Conservation (phyloP, 2,113 vertebrate genomes). For the Meriones unguiculatus region DNA sequence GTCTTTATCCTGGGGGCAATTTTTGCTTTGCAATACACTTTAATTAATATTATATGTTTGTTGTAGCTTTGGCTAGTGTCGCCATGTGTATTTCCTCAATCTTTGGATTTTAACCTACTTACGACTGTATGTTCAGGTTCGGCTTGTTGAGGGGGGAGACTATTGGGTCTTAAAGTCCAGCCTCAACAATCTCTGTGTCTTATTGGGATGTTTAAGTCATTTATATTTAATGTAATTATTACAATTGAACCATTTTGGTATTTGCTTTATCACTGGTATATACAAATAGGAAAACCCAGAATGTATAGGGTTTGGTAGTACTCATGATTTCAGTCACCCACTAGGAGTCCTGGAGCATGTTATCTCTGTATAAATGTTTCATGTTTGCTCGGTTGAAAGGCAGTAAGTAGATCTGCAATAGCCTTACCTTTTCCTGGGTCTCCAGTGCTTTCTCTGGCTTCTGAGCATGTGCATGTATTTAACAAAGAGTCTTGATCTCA, state of each 20-base stretch:
- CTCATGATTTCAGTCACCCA: neutral
- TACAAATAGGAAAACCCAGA: neutral
- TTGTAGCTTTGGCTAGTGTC: neutral
- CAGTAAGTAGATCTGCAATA: neutral
- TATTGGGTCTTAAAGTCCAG: neutral
- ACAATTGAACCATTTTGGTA: neutral
- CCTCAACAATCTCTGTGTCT: neutral
- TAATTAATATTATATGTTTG: neutral
- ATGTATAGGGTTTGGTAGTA: neutral
- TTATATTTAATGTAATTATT: neutral
- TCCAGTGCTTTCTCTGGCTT: neutral
- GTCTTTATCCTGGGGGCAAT: neutral
- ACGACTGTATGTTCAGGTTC: neutral
- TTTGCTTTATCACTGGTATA: neutral
- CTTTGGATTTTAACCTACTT: neutral
- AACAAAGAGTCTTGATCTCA: neutral
- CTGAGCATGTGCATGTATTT: neutral
- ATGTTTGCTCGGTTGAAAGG: neutral
- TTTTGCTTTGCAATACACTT: neutral
- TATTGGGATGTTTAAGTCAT: neutral
- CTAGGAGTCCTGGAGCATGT: neutral
- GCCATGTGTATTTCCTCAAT: neutral
- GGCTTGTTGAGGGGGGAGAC: neutral
- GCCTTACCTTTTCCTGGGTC: neutral
- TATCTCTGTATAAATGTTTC: neutral